Conservation (phyloP, 2,888 invertebrate species). For the Gryllus longicercus region DNA sequence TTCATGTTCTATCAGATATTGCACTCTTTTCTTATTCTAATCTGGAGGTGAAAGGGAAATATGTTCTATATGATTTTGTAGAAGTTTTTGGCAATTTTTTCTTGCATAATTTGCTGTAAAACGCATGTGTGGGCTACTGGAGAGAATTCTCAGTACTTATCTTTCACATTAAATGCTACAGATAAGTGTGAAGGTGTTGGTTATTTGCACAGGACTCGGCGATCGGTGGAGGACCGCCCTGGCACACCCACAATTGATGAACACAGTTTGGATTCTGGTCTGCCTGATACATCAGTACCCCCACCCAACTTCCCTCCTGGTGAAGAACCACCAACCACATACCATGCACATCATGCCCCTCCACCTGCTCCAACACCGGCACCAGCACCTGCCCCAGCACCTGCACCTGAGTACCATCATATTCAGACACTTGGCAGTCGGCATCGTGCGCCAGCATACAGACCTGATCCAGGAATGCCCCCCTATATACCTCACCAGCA, state of each 20-base stretch:
- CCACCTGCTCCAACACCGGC: constrained; percentile 20
- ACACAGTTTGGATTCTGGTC: constrained; percentile 42
- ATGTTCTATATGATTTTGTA: no score
- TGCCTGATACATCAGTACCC: constrained; percentile 39
- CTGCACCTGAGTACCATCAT: constrained; percentile 22
- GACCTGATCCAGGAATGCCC: constrained; percentile 19
- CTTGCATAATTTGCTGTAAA: no score
- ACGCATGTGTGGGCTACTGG: no score
- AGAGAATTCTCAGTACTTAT: no score
- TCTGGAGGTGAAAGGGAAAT: no score
- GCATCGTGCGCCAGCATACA: constrained; percentile 25
- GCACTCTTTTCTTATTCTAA: no score
- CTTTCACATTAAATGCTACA: no score
- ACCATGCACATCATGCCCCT: constrained; percentile 21
- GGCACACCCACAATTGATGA: constrained; percentile 71
- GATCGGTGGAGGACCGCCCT: constrained; percentile 60
- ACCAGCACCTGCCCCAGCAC: constrained; percentile 23
- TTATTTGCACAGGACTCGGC: constrained; percentile 23
- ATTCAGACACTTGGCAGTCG: constrained; percentile 30
- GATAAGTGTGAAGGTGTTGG: no score
- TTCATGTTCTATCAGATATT: no score
- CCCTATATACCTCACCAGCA: constrained; percentile 22
- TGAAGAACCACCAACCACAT: constrained; percentile 29
- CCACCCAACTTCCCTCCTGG: constrained; percentile 38
- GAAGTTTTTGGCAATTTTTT: no score